Conservation (phyloP, 2,113 vertebrate species). For the Picathartes gymnocephalus region DNA sequence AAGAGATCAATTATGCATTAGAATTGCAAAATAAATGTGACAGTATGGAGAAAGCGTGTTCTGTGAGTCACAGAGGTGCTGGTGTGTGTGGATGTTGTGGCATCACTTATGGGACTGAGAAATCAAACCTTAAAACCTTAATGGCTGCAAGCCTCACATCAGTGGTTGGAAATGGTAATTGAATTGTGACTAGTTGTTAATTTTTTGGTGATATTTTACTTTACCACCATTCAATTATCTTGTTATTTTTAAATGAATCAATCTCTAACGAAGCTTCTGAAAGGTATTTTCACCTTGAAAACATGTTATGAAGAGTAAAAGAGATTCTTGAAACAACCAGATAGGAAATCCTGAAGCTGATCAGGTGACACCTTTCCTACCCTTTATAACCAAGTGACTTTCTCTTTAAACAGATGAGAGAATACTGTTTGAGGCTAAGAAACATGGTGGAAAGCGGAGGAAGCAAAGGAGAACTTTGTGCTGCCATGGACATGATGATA, state of each 20-base stretch:
- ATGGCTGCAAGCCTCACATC: not conserved
- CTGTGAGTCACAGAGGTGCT: not conserved
- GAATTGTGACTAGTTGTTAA: not conserved
- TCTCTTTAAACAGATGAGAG: conserved; percentile 82
- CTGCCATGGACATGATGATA: conserved; percentile 88
- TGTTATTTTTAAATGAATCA: not conserved
- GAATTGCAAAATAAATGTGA: not conserved
- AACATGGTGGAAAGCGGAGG: conserved; percentile 87
- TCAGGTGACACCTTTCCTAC: not conserved
- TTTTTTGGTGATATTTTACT: not conserved
- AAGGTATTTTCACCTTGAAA: not conserved
- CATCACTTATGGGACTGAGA: not conserved
- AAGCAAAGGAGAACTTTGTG: conserved; percentile 79
- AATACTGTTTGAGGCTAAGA: conserved; percentile 90
- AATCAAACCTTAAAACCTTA: not conserved
- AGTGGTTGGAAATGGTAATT: not conserved
- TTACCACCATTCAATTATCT: not conserved
- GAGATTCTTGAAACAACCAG: not conserved
- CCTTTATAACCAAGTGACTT: not conserved
- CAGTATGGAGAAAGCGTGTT: not conserved
- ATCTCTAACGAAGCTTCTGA: not conserved
- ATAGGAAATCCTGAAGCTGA: not conserved
- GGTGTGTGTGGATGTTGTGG: not conserved
- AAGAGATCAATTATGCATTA: conserved; percentile 11
- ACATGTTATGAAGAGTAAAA: not conserved